Evolutionary conservation across 2,113 vertebrate species (phyloP).

Genomic region (Ursus arctos): DNA sequence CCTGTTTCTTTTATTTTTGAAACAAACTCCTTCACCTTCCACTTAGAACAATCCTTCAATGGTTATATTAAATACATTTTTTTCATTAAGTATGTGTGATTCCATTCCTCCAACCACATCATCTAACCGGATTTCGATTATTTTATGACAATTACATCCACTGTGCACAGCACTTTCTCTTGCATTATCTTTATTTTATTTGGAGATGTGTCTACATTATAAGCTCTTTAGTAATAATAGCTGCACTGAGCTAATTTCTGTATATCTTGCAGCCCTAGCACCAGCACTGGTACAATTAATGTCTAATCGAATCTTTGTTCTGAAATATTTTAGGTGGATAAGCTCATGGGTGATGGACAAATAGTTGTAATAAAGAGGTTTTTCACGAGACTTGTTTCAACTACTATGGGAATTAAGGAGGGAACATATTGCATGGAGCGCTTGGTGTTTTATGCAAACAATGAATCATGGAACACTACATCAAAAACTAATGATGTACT

Average conservation of each 20-base stretch:
- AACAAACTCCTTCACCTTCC: neutral
- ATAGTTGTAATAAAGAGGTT: neutral
- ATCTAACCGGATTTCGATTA: neutral
- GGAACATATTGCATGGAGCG: too few relatives aligned
- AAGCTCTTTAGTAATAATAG: neutral
- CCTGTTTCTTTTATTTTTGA: neutral
- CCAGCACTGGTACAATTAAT: neutral
- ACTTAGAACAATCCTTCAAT: neutral
- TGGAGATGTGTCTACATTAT: neutral
- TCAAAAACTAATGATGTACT: too few relatives aligned
- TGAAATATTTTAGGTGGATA: neutral
- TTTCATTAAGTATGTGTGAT: neutral
- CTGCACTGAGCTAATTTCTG: neutral
- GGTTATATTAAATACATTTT: neutral
- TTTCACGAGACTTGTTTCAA: neutral
- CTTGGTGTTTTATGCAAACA: too few relatives aligned
- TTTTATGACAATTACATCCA: neutral
- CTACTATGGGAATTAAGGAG: neutral
- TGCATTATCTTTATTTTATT: neutral
- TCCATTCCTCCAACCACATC: neutral
- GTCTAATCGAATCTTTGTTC: neutral
- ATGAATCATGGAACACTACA: too few relatives aligned
- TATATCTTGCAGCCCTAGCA: neutral
- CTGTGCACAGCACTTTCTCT: neutral
- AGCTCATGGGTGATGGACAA: neutral